These are phyloP conservation scores for Terrapene triunguis DNA, from an alignment of 2,113 vertebrate genomes.

Conservation along the genomic window DNA sequence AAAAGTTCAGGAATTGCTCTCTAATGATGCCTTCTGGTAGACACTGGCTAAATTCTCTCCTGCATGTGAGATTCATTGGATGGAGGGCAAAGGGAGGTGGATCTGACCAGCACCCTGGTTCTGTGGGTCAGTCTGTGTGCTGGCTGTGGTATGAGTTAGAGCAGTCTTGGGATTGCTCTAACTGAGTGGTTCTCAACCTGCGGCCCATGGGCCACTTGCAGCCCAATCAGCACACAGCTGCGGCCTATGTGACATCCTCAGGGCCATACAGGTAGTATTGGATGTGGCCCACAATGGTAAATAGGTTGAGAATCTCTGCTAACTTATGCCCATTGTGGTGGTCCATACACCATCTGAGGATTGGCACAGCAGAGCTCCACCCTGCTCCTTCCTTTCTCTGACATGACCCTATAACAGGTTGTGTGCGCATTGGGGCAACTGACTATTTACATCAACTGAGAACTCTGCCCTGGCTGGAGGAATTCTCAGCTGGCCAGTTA, in stretches of 20 bases:
- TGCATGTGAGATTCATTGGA: background rate
- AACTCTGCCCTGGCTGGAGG: background rate
- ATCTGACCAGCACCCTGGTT: fast-evolving
- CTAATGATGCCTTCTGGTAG: fast-evolving
- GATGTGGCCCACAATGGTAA: too few species aligned
- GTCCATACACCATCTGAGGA: background rate
- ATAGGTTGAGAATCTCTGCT: too few species aligned
- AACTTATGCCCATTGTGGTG: background rate
- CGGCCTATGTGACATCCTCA: too few species aligned
- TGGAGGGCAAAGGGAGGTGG: background rate
- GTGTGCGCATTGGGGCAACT: background rate
- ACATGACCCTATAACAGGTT: background rate
- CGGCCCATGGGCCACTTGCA: too few species aligned
- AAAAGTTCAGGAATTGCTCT: fast-evolving
- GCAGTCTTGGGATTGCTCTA: background rate
- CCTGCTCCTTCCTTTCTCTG: background rate
- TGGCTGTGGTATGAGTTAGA: background rate
- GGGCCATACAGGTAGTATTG: too few species aligned
- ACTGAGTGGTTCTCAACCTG: too few species aligned
- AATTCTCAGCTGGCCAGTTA: background rate
- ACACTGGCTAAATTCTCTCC: background rate
- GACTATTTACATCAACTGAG: background rate
- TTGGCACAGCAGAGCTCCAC: background rate
- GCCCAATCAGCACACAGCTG: too few species aligned
- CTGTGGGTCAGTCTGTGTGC: background rate